These are phyloP conservation scores for Chloroceryle aenea DNA, from an alignment of 2,113 vertebrate genomes.

Conservation along the genomic window DNA sequence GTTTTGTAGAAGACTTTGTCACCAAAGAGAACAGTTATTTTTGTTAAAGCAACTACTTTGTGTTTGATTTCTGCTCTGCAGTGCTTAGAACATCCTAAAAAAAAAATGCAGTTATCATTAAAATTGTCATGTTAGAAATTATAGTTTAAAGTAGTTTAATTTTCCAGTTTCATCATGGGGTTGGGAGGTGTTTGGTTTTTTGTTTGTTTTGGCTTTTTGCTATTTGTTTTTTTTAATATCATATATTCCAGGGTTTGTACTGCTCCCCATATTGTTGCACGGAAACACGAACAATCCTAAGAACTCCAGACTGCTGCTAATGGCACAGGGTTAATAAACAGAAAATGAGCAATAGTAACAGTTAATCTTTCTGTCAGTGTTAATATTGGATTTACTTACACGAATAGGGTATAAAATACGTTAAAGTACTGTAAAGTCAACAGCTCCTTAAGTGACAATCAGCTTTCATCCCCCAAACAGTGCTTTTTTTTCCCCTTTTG, in stretches of 20 bases:
- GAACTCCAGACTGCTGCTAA: neutral
- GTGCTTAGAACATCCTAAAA: neutral
- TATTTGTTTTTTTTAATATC: neutral
- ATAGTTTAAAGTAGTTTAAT: neutral
- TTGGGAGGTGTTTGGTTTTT: neutral
- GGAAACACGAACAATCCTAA: neutral
- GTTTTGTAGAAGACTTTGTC: neutral
- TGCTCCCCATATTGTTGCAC: neutral
- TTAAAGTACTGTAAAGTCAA: neutral
- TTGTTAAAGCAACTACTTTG: neutral
- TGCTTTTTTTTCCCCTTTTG: neutral
- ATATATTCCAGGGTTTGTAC: neutral
- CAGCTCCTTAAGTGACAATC: neutral
- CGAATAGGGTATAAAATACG: neutral
- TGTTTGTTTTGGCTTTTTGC: neutral
- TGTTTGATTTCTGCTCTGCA: neutral
- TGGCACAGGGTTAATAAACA: neutral
- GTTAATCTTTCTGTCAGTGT: neutral
- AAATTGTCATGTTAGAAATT: neutral
- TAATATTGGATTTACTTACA: neutral
- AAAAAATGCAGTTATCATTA: neutral
- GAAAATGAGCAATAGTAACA: neutral
- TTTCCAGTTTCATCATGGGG: neutral
- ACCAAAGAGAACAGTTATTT: neutral
- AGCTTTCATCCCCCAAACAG: neutral